Evolutionary conservation across 1,140 invertebrate genomes (phyloP).

Genomic region (Medauroidea extradentata): DNA sequence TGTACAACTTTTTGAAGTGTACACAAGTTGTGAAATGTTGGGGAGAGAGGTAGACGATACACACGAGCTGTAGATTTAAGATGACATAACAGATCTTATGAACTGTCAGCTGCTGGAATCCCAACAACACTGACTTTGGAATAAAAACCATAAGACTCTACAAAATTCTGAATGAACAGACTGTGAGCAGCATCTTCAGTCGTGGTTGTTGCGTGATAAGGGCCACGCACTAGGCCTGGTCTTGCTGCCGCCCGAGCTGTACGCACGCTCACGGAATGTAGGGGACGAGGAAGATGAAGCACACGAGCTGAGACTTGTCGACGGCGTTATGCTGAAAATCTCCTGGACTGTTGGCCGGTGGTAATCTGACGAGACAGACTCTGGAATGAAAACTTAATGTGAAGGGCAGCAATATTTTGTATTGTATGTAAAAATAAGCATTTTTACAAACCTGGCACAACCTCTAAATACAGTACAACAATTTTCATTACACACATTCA

Average conservation of each 20-base stretch:
- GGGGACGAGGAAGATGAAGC: slow-evolving; percentile 44
- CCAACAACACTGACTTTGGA: background rate
- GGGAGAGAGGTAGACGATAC: too few species aligned
- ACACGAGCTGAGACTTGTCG: slow-evolving; percentile 46
- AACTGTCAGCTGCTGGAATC: background rate
- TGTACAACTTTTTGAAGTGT: too few species aligned
- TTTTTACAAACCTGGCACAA: too few species aligned
- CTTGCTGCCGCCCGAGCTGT: slow-evolving; percentile 37
- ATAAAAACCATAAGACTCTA: background rate
- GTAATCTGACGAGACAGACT: slow-evolving; percentile 41
- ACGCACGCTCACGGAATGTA: slow-evolving; percentile 44
- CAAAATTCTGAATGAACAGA: background rate
- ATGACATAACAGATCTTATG: too few species aligned
- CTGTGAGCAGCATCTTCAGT: slow-evolving; percentile 23
- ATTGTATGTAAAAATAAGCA: too few species aligned
- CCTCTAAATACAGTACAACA: too few species aligned
- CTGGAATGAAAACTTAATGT: slow-evolving; percentile 22
- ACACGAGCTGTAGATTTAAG: too few species aligned
- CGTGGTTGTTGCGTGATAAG: slow-evolving; percentile 42
- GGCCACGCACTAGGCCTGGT: slow-evolving; percentile 42
- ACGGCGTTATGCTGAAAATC: slow-evolving; percentile 47
- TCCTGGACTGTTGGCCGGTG: slow-evolving; percentile 46
- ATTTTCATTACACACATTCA: too few species aligned
- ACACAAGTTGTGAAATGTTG: too few species aligned
- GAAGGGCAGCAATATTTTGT: too few species aligned